Conservation (phyloP, 2,113 vertebrate species). For the Plotosus lineatus region DNA sequence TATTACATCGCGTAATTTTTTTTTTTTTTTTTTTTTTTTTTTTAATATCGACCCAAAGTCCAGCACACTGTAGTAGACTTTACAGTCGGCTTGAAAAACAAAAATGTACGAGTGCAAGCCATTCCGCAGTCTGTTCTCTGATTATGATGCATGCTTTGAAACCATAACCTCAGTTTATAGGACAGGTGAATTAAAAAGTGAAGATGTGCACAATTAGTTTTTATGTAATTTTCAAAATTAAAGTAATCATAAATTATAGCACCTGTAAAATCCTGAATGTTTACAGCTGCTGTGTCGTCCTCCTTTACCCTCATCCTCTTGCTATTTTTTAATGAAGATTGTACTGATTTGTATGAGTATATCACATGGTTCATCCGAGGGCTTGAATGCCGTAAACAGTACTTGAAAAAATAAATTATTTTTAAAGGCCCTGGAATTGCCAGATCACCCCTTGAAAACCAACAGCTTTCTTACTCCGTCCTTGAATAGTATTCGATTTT, state of each 20-base stretch:
- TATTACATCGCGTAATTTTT: too few relatives aligned
- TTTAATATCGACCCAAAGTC: too few relatives aligned
- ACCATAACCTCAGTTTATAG: not conserved
- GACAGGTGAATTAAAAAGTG: not conserved
- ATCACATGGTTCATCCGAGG: not conserved
- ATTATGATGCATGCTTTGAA: not conserved
- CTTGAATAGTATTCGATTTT: too few relatives aligned
- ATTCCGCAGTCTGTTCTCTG: not conserved
- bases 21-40: too few relatives aligned
- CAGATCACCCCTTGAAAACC: too few relatives aligned
- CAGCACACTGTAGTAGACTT: not conserved
- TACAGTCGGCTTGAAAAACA: not conserved
- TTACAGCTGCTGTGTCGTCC: not conserved
- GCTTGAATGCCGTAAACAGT: too few relatives aligned
- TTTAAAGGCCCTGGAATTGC: too few relatives aligned
- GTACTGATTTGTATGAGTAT: slow-evolving; percentile 1
- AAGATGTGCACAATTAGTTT: not conserved
- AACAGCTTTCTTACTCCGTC: too few relatives aligned
- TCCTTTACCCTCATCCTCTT: not conserved
- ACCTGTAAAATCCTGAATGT: not conserved
- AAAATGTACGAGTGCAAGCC: not conserved
- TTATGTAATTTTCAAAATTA: not conserved
- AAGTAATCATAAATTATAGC: not conserved
- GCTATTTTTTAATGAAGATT: slow-evolving; percentile 10
- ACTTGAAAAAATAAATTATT: too few relatives aligned